phyloP scores from a whole-genome alignment of 2,113 vertebrate genomes.

The Embiotoca jacksoni region DNA sequence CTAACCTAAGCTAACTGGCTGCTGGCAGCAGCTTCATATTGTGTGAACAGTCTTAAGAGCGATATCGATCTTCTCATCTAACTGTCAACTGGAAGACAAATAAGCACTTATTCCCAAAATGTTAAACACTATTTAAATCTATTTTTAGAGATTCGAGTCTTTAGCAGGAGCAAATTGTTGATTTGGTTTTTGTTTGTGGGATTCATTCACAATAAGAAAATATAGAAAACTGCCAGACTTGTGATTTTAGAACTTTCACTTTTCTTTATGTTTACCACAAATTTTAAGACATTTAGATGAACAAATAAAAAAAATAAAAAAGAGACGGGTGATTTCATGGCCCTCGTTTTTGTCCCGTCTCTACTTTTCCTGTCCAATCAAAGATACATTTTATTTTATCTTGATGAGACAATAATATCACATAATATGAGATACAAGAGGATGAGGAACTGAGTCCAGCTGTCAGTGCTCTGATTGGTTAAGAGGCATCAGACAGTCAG shows the following conservation, averaged over 20 bases:
- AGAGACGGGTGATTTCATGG: neutral
- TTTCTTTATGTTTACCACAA: neutral
- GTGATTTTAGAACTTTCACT: neutral
- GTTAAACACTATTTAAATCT: neutral
- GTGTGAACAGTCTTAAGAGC: neutral
- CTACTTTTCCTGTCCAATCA: neutral
- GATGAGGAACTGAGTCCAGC: conserved; percentile 15
- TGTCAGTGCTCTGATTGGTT: conserved; percentile 47
- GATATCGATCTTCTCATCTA: neutral
- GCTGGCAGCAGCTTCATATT: conserved; percentile 1
- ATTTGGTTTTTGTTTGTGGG: neutral
- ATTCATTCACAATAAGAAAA: neutral
- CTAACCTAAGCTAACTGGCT: neutral
- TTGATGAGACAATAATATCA: conserved; percentile 20
- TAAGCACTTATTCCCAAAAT: neutral
- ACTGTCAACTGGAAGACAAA: neutral
- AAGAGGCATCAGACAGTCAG: conserved; percentile 39
- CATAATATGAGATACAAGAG: neutral
- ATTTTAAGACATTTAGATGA: neutral
- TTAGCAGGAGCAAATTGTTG: neutral
- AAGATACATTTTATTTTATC: neutral
- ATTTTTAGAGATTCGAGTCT: neutral
- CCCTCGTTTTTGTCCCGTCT: neutral
- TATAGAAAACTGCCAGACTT: neutral
- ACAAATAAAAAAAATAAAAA: neutral